Base-by-base conservation (phyloP, 2,888 invertebrate species). In the Philereme vetulata region DNA sequence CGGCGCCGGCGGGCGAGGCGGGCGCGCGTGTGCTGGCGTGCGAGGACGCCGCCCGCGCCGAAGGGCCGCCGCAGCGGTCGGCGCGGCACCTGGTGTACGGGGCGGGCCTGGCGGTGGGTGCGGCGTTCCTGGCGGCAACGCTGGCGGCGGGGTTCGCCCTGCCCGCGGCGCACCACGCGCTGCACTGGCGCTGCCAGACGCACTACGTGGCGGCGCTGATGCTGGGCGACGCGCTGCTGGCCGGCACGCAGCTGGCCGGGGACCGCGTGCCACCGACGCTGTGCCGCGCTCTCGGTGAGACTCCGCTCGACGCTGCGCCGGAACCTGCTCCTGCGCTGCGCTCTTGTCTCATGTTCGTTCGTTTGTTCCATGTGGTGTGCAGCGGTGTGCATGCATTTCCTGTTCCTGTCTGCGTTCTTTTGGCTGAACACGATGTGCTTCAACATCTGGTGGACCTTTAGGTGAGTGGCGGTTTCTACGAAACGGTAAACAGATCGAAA, bases 391-490 rank as follows among this genome's bases (percentile, higher is more conserved):
- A 96, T 97, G 94, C 97, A 97, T 82, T 97, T 97, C 93, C 95
- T 96, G 88, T 97, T 97, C 87, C 93, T 97, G 85, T 95, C 97
- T 38, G 97, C 97, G 64, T 97, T 97, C 93, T 97, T 97, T 88
- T 97, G 97, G 97, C 94, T 97, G 51, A 97, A 97, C 88, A 97
- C 97, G 65, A 97, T 97, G 97, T 97, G 97, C 88, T 97, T 97
- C 93, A 97, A 97, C 92, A 97, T 97, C 84, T 97, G 97, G 97
- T 97, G 97, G 97, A 97, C 97, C 21, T 96, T 96, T 89, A 94
- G 96, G 96, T 96, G 85, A 95, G 95, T 78, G 35, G 34, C n/a
- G 40, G 11, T 36, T 38, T 6, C 4, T 38, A 7, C 36, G 21
- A 21, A 21, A 21, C 21, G 21, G 2, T 1, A 21, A 21, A 21